Evolutionary conservation across 2,113 vertebrate genomes (phyloP).

Genomic region (Cinclus cinclus): DNA sequence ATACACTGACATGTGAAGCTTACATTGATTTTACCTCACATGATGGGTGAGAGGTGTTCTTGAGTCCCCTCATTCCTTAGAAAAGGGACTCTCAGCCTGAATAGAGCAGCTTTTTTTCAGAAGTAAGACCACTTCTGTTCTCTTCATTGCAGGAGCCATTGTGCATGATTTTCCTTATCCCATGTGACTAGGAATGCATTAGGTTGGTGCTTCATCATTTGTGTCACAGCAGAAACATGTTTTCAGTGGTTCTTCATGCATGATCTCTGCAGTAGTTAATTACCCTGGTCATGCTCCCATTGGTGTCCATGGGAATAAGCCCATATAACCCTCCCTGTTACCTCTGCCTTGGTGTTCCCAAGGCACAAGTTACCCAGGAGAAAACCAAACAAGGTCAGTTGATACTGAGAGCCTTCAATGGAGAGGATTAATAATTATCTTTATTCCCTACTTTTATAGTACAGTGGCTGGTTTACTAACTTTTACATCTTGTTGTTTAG

Average conservation of each 20-base stretch:
- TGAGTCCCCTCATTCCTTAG: background rate
- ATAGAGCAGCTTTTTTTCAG: background rate
- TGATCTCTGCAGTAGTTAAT: background rate
- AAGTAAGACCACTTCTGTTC: background rate
- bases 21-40: background rate
- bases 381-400: background rate
- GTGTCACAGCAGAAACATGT: background rate
- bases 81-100: background rate
- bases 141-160: background rate
- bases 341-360: background rate
- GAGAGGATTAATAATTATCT: background rate
- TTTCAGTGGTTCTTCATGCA: background rate
- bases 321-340: background rate
- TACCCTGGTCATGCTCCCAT: background rate
- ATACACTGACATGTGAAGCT: background rate
- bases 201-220: background rate
- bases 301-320: background rate
- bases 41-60: background rate
- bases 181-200: background rate
- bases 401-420: background rate
- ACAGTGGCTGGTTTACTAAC: background rate
- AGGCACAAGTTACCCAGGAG: background rate
- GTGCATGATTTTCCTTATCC: background rate
- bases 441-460: background rate
- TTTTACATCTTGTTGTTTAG: background rate